phyloP scores from a whole-genome alignment of 2,888 invertebrate species.

The Falcaria lacertinaria region DNA sequence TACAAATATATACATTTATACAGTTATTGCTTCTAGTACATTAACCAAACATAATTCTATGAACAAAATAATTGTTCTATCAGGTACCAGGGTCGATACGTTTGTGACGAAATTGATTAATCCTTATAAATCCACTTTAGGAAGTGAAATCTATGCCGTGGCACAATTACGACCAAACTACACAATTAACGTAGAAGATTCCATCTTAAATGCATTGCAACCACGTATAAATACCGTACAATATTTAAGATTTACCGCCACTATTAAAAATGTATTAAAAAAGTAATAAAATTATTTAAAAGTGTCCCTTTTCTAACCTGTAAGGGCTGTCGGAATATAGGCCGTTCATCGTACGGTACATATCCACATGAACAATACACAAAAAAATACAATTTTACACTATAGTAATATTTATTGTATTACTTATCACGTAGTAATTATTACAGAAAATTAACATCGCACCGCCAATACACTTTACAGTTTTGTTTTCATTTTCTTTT shows the following conservation, averaged over 20 bases:
- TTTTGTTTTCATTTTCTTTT: constrained; percentile 51
- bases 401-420: constrained; percentile 23
- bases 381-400: constrained; percentile 31
- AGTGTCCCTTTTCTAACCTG: constrained; percentile 57
- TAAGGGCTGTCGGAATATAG: constrained; percentile 62
- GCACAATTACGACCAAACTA: neutral
- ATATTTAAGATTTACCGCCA: neutral
- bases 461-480: constrained; percentile 28
- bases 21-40: too few relatives aligned
- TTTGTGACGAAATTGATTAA: neutral
- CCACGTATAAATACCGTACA: neutral
- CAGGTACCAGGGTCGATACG: too few relatives aligned
- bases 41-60: too few relatives aligned
- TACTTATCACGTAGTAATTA: constrained; percentile 19
- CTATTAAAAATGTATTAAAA: constrained; percentile 2
- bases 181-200: too few relatives aligned
- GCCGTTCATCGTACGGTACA: constrained; percentile 67
- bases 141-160: neutral
- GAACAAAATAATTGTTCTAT: too few relatives aligned
- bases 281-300: constrained; percentile 9
- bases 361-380: constrained; percentile 34
- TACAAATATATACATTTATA: too few relatives aligned
- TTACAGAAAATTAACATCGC: constrained; percentile 41
- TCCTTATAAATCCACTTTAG: neutral
- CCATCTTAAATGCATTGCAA: too few relatives aligned